Evolutionary conservation across 2,888 invertebrate species (phyloP).

Genomic region (Cloeon dipterum): DNA sequence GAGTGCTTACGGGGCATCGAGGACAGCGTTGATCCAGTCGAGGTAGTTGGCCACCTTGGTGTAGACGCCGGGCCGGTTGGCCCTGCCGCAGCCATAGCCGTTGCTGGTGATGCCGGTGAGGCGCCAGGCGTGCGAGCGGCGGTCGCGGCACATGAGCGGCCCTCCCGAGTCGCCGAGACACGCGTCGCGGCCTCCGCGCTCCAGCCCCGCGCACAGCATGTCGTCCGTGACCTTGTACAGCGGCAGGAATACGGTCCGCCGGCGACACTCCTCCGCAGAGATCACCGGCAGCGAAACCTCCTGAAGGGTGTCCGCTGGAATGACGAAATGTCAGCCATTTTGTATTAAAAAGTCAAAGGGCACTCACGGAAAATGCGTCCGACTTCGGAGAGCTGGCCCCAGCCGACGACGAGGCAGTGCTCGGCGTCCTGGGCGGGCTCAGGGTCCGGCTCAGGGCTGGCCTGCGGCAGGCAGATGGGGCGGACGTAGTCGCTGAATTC

Average conservation of each 20-base stretch:
- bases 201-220: conserved; percentile 64
- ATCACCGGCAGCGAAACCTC: conserved; percentile 60
- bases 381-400: conserved; percentile 60
- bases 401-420: conserved; percentile 54
- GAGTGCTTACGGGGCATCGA: not conserved
- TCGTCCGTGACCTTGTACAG: conserved; percentile 54
- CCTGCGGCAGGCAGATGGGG: conserved; percentile 39
- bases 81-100: conserved; percentile 57
- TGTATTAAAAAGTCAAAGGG: not conserved
- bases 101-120: conserved; percentile 46
- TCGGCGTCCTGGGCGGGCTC: conserved; percentile 26
- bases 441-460: conserved; percentile 14
- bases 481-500: conserved; percentile 31
- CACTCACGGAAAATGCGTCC: conserved; percentile 57
- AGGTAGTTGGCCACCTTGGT: conserved; percentile 55
- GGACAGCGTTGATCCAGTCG: conserved; percentile 34
- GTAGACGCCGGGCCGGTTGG: conserved; percentile 56
- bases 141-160: conserved; percentile 51
- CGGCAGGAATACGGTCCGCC: conserved; percentile 46
- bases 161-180: conserved; percentile 63
- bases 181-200: conserved; percentile 55
- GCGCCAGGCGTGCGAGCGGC: conserved; percentile 20
- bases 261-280: conserved; percentile 50
- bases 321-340: not conserved
- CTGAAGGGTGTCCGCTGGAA: conserved; percentile 54